Evolutionary conservation across 2,797 vertebrate species (phyloP).

Genomic region (Melanotaenia nigrans): DNA sequence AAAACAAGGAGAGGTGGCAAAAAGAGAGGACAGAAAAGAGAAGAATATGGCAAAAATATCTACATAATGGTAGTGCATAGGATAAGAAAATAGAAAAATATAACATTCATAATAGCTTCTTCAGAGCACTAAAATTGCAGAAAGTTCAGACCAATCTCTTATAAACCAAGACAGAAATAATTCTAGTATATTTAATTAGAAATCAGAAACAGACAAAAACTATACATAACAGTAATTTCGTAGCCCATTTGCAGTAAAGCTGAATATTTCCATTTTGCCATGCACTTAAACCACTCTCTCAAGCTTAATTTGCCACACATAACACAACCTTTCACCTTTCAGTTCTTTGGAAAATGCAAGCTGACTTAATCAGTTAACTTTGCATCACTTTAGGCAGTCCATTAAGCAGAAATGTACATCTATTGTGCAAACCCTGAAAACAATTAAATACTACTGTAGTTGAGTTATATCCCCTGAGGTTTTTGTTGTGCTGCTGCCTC

Average conservation of each 20-base stretch:
- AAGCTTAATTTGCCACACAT: background rate
- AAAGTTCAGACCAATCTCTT: background rate
- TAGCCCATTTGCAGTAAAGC: background rate
- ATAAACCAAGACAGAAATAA: background rate
- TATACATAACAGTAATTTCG: background rate
- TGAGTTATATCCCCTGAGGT: background rate
- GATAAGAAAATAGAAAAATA: background rate
- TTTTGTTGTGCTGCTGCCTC: background rate
- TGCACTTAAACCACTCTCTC: background rate
- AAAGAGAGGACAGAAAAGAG: background rate
- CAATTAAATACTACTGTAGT: background rate
- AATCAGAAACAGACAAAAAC: conserved; percentile 12
- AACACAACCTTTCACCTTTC: conserved; percentile 6
- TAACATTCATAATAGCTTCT: background rate
- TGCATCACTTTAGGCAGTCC: conserved; percentile 5
- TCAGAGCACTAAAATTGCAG: background rate
- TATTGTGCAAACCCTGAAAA: background rate
- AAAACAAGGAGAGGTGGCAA: background rate
- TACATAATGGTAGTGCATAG: background rate
- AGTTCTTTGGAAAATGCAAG: background rate
- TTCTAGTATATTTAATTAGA: background rate
- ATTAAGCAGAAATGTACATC: background rate
- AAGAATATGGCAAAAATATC: background rate
- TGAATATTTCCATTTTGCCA: background rate
- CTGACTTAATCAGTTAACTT: background rate